These are phyloP conservation scores for Hydropsyche betteni DNA, from an alignment of 2,888 invertebrate species.

Conservation along the genomic window DNA sequence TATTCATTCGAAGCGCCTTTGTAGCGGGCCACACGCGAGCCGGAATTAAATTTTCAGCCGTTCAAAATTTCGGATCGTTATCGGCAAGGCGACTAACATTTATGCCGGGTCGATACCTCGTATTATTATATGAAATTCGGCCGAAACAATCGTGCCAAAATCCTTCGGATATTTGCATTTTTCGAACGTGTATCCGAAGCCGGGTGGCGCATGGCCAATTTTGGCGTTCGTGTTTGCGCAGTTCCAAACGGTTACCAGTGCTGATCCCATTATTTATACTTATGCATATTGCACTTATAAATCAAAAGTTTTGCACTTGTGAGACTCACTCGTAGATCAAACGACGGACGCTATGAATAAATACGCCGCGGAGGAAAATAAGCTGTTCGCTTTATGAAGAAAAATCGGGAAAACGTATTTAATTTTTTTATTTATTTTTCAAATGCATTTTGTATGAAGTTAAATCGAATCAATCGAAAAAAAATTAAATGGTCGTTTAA, in stretches of 20 bases:
- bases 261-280: constrained; percentile 9
- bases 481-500: no score
- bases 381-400: no score
- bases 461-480: no score
- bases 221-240: not conserved
- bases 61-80: constrained; percentile 11
- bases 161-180: constrained; percentile 24
- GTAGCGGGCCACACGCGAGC: no score
- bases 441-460: no score
- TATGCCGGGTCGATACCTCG: not conserved
- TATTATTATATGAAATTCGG: not conserved
- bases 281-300: constrained; percentile 31
- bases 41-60: no score
- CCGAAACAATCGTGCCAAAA: constrained; percentile 9
- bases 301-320: not conserved
- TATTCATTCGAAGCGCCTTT: no score
- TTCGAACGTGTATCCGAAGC: not conserved
- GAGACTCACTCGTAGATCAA: no score
- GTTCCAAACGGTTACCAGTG: constrained; percentile 1
- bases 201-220: constrained; percentile 3
- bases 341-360: no score
- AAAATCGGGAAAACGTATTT: no score
- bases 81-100: not conserved
- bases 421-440: no score
- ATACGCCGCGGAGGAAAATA: no score